Evolutionary conservation across 2,113 vertebrate genomes (phyloP).

Genomic region (Centrocercus urophasianus): DNA sequence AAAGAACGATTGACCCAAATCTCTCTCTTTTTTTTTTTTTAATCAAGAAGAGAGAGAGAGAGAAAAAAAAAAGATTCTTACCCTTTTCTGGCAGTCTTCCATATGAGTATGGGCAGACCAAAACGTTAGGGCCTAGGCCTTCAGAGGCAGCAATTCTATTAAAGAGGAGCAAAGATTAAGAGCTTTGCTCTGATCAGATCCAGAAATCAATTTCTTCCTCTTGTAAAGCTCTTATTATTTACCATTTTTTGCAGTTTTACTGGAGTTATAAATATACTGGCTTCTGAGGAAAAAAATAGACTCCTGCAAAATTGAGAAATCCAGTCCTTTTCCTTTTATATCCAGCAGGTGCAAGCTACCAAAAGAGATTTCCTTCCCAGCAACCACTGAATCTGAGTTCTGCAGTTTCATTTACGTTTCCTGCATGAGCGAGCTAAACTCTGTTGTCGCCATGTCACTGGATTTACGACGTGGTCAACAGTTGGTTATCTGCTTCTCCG

Average conservation of each 20-base stretch:
- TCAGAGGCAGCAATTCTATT: not conserved
- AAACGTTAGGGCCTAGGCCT: not conserved
- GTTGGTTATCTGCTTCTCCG: slow-evolving; percentile 46
- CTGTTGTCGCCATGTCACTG: not conserved
- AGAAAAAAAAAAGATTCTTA: not conserved
- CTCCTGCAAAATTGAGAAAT: slow-evolving; percentile 46
- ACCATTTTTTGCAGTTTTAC: not conserved
- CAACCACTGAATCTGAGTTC: not conserved
- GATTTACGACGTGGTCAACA: slow-evolving; percentile 46
- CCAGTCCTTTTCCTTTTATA: not conserved
- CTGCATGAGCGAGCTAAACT: slow-evolving; percentile 26
- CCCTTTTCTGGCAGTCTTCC: not conserved
- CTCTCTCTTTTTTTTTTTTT: not conserved
- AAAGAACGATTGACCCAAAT: not conserved
- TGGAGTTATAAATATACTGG: not conserved
- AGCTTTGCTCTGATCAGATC: not conserved
- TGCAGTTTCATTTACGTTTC: slow-evolving; percentile 29
- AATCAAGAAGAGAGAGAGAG: not conserved
- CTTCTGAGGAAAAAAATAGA: not conserved
- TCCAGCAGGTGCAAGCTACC: slow-evolving; percentile 27
- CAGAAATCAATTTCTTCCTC: slow-evolving; percentile 44
- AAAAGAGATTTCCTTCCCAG: slow-evolving; percentile 34
- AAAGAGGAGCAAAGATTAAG: slow-evolving; percentile 42
- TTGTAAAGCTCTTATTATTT: not conserved
- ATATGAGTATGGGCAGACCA: not conserved